Percentiles rank a stretch among this genome's conserved stretches.
Evolutionary conservation across 2,888 invertebrate species (phyloP).

Genomic region (Morpho achilles): DNA sequence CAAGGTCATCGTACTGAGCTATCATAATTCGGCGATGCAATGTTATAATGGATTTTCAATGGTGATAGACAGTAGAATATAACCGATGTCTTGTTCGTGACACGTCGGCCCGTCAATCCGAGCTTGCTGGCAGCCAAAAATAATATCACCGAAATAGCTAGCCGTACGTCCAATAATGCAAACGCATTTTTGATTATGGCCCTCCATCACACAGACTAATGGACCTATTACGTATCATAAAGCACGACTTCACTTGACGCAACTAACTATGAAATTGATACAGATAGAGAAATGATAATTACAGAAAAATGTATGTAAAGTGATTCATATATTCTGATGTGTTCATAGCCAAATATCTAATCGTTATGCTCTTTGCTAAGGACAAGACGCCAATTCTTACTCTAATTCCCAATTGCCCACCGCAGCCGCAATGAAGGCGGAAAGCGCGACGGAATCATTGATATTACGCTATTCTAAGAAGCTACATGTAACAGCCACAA

Average conservation of each 20-base stretch:
- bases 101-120: conserved; percentile 76
- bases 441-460: conserved; percentile 43
- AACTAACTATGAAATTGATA: neutral
- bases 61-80: conserved; percentile 48
- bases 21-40: conserved; percentile 27
- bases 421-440: conserved; percentile 46
- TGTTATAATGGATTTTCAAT: conserved; percentile 35
- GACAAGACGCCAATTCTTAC: conserved; percentile 32
- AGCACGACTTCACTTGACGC: conserved; percentile 15
- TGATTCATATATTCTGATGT: conserved; percentile 48
- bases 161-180: conserved; percentile 72
- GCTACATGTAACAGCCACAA: conserved; percentile 66
- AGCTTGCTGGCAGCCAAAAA: conserved; percentile 72
- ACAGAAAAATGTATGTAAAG: conserved; percentile 20
- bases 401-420: conserved; percentile 34
- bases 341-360: conserved; percentile 54
- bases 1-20: conserved; percentile 60
- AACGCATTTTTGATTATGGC: conserved; percentile 71
- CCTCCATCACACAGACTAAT: conserved; percentile 51
- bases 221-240: conserved; percentile 31
- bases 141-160: conserved; percentile 71
- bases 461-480: conserved; percentile 51
- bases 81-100: conserved; percentile 61
- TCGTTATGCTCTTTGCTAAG: conserved; percentile 43
- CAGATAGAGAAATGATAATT: neutral